Conservation (phyloP, 2,888 invertebrate genomes). For the Drosophila incognita region DNA sequence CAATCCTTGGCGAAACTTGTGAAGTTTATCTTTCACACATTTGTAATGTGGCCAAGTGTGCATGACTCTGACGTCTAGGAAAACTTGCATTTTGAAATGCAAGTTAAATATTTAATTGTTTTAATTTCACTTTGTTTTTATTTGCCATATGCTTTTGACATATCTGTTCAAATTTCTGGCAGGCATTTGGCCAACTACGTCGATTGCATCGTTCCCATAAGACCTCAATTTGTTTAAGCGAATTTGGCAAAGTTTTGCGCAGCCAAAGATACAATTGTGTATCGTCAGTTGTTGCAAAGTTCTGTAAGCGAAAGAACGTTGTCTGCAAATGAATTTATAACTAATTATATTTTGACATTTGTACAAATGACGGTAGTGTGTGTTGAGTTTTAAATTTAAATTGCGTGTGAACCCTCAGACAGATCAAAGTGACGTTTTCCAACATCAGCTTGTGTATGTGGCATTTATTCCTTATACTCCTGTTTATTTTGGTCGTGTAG, state of each 20-base stretch:
- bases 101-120: slow-evolving; percentile 75
- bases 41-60: slow-evolving; percentile 26
- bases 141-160: slow-evolving; percentile 14
- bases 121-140: slow-evolving; percentile 51
- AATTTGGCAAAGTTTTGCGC: slow-evolving; percentile 52
- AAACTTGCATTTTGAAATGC: slow-evolving; percentile 46
- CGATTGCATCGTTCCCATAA: slow-evolving; percentile 18
- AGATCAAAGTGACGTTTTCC: slow-evolving; percentile 9
- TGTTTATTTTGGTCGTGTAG: not conserved
- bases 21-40: slow-evolving; percentile 30
- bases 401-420: slow-evolving; percentile 35
- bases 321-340: slow-evolving; percentile 54
- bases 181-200: slow-evolving; percentile 27
- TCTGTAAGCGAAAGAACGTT: slow-evolving; percentile 3
- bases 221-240: slow-evolving; percentile 49
- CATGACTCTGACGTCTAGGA: slow-evolving; percentile 9
- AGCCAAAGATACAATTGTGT: slow-evolving; percentile 12
- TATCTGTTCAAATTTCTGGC: slow-evolving; percentile 5
- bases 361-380: slow-evolving; percentile 25
- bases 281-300: slow-evolving; percentile 8
- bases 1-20: slow-evolving; percentile 19
- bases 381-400: slow-evolving; percentile 23
- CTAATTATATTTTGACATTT: slow-evolving; percentile 57
- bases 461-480: slow-evolving; percentile 2
- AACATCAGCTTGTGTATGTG: slow-evolving; percentile 19